Conservation (phyloP, 2,888 invertebrate species). For the Nomada fucata region DNA sequence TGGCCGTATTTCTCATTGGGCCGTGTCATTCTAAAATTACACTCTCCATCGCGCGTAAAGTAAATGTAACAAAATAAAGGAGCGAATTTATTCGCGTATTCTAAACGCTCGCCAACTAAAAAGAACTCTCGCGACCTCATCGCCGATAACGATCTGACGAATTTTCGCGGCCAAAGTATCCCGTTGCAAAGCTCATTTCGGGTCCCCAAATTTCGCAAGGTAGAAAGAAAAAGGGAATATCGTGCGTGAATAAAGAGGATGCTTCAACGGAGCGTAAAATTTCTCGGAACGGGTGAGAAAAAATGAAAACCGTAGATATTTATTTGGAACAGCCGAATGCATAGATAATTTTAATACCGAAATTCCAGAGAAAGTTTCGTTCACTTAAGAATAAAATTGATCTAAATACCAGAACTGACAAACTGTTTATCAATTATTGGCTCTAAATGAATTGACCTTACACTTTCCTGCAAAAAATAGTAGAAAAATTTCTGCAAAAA, state of each 20-base stretch:
- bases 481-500: conserved; percentile 7
- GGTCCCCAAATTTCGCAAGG: not conserved
- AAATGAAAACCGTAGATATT: too few relatives aligned
- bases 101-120: not conserved
- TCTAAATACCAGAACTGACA: too few relatives aligned
- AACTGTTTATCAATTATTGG: too few relatives aligned
- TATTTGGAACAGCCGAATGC: too few relatives aligned
- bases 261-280: too few relatives aligned
- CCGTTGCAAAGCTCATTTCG: conserved; percentile 2
- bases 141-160: conserved; percentile 28
- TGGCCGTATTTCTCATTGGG: conserved; percentile 52
- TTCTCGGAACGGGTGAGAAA: too few relatives aligned
- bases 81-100: conserved; percentile 39
- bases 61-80: conserved; percentile 52
- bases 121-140: too few relatives aligned
- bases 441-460: too few relatives aligned
- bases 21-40: conserved; percentile 56
- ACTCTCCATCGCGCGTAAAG: conserved; percentile 31
- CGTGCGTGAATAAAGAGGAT: not conserved
- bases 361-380: too few relatives aligned
- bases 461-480: not conserved
- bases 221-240: not conserved
- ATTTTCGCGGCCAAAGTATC: conserved; percentile 8
- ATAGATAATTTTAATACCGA: too few relatives aligned
- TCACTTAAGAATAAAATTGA: too few relatives aligned